Base-by-base conservation (phyloP, 2,797 vertebrate genomes). In the Syngnathus acus region DNA sequence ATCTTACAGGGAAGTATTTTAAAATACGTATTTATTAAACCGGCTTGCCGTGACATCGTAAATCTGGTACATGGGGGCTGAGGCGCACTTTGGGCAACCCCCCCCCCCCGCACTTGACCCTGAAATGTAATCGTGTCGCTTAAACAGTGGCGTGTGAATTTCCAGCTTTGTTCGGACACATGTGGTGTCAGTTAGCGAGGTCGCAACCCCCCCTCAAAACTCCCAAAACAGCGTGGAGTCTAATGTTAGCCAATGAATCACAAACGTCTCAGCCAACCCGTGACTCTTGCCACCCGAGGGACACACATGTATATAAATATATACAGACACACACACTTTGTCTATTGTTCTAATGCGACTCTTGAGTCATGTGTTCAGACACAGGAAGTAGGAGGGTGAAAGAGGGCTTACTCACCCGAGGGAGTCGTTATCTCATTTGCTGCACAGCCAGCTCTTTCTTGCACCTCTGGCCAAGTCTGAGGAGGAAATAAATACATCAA, bases 351-450 rank as follows among this genome's bases (percentile, higher is more conserved):
- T 79, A 77, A 80, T 72, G 67, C 62, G 74, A 69, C 76, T 77
- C 78, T 75, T 80, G 82, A 84, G 78, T 86, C 86, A 81, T 82
- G 76, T 73, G 66, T 79, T 75, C 77, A 80, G 76, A 86, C 73
- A 62, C 72, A 80, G 82, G 82, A 86, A 85, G 80, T 72, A 26
- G 78, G 84, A 84, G 81, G 77, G 80, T 76, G 80, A 79, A 81
- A 50, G 79, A 83, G 80, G 82, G 80, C 60, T 73, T 61, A 76
- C 63, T 62, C 0, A 13, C 84, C 76, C 77, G 47, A 42, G 82
- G 76, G 82, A 84, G 79, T 74, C 80, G 73, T 87, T 82, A 80
- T 70, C 72, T 58, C 55, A 4, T 58, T 38, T 58, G 23, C 78
- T 21, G 70, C 47, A 40, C 58, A 40, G 37, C 39, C 19, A 40